Evolutionary conservation across 1,140 invertebrate genomes (phyloP), one percentile per base, ranked within the genome.

Genomic region (Rhopalosiphum padi): DNA sequence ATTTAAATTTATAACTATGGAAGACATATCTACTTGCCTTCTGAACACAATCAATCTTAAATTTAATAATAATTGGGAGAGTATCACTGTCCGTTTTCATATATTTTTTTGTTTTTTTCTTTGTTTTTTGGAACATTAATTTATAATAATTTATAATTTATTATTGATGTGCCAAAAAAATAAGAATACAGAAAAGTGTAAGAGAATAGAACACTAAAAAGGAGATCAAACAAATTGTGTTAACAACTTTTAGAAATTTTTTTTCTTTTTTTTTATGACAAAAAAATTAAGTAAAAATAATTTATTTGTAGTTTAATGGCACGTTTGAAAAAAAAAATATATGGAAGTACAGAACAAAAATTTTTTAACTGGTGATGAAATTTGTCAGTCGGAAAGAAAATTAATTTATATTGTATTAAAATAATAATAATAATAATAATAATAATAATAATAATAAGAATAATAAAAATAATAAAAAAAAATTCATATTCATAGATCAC

Each of bases 11-110:
- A 93, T 43, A 93, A 21, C 91, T 93, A 93, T 93, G 91, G 91
- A 93, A 93, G 91, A 93, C 91, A 93, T 93, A 93, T 25, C 91
- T 93, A 93, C 91, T 93, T 93, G 91, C 91, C 91, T 93, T 93
- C 91, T 93, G 91, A 93, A 93, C 91, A 93, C 91, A 93, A 93
- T 93, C 91, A 93, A 93, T 41, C 91, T 93, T 93, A 93, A 53
- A 55, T 86, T 51, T 85, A 92, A 82, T 82, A 92, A 93, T 85
- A 93, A 93, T 93, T 93, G 91, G 60, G 91, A 93, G 46, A 93
- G 82, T 93, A 93, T 93, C 91, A 93, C 91, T 92, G 91, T 83
- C 90, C 68, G 51, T 37, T 92, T 82, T 51, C 35, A 25, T 55
- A 1, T 48, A 21, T 87, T 87, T 87, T 48, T 48, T 77, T 43